Evolutionary conservation across 2,888 invertebrate species (phyloP).

Genomic region (Heliconius sara): DNA sequence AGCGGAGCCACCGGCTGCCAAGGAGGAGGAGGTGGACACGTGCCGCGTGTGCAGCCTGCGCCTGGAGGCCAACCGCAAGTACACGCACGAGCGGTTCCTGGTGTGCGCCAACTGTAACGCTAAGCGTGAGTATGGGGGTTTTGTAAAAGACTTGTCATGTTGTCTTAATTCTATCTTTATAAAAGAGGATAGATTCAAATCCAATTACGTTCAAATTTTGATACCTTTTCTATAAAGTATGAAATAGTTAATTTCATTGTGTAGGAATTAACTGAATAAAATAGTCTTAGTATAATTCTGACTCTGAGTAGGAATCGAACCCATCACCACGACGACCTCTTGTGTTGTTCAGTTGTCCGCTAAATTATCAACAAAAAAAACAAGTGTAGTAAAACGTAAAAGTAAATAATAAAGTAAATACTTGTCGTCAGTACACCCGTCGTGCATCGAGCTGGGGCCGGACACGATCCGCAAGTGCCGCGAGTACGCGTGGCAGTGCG

Average conservation of each 20-base stretch:
- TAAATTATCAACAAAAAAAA: no score
- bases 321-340: no score
- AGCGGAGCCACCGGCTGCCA: conserved; percentile 55
- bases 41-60: conserved; percentile 85
- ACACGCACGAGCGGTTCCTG: conserved; percentile 85
- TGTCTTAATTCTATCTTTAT: no score
- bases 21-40: conserved; percentile 60
- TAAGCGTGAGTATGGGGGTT: conserved; percentile 71
- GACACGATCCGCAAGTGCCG: conserved; percentile 93
- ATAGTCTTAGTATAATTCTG: no score
- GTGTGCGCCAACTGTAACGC: conserved; percentile 84
- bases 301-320: no score
- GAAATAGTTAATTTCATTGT: no score
- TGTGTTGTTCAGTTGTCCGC: no score
- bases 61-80: conserved; percentile 83
- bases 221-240: no score
- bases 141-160: not conserved
- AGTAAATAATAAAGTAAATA: not conserved
- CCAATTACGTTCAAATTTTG: no score
- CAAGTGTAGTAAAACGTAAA: no score
- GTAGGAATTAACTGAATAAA: no score
- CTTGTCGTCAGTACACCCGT: conserved; percentile 88
- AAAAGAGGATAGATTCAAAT: no score
- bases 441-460: conserved; percentile 92
- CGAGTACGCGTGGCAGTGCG: conserved; percentile 96